Conservation (phyloP, 1,140 invertebrate genomes). For the Bombus terrestris region DNA sequence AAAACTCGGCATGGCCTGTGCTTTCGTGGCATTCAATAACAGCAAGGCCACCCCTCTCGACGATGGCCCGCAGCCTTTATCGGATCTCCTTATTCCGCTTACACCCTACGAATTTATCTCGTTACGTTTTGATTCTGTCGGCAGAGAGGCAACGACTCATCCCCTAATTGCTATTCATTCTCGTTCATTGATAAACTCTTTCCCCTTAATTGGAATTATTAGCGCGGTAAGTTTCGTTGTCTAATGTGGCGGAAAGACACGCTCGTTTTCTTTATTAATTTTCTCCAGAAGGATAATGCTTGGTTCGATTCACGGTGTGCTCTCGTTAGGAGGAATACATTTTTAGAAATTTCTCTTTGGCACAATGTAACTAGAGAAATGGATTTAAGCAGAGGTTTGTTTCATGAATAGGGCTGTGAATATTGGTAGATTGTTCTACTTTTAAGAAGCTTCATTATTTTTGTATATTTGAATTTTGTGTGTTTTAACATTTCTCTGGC, state of each 20-base stretch:
- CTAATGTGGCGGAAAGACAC: not conserved
- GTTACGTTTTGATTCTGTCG: slow-evolving; percentile 76
- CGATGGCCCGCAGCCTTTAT: slow-evolving; percentile 54
- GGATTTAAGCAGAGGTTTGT: no score
- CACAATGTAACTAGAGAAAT: no score
- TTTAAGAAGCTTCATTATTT: no score
- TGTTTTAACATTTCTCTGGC: no score
- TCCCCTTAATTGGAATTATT: slow-evolving; percentile 63
- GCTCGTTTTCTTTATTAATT: slow-evolving; percentile 40
- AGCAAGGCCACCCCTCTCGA: slow-evolving; percentile 54
- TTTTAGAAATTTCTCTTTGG: no score
- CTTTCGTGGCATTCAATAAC: slow-evolving; percentile 80
- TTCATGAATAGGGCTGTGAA: no score
- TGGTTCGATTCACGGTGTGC: no score
- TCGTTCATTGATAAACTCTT: slow-evolving; percentile 61
- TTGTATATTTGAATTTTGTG: no score
- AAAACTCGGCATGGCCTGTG: slow-evolving; percentile 72
- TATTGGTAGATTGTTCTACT: no score
- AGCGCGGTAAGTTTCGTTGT: slow-evolving; percentile 32
- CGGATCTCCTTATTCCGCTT: slow-evolving; percentile 31
- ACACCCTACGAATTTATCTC: slow-evolving; percentile 69
- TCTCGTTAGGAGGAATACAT: accelerated
- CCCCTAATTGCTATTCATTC: slow-evolving; percentile 62
- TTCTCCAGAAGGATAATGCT: not conserved
- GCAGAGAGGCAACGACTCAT: slow-evolving; percentile 47